Evolutionary conservation across 2,888 invertebrate species (phyloP), one percentile per base, ranked within the genome.

Genomic region (Chorisops tibialis): DNA sequence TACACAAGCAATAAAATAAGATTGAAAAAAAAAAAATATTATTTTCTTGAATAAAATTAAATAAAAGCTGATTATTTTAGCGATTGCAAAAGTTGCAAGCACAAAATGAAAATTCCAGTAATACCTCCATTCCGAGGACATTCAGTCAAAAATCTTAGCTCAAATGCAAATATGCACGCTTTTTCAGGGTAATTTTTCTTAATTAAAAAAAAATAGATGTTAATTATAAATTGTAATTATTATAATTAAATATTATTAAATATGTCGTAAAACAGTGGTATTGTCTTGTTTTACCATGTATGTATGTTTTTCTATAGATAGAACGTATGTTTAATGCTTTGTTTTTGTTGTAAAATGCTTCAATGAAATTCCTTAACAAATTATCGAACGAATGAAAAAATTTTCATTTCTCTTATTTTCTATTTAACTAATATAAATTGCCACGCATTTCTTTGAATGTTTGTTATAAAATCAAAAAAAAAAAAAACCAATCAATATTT

Each of bases 11-110:
- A 35, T 35, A 11, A 35, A 35, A 11, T 9, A 9, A 35, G 37
- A 35, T 35, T 6, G 11, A 35, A 41, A n/a, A 41, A 41, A 41
- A 41, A 41, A 45, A 45, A 45, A 45, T 3, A 16, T 18, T 16
- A 45, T 11, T 47, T 39, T 47, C 18, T 21, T 45, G 11, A 47
- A 47, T 7, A 47, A 47, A n/a, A n/a, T n/a, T n/a, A n/a, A 47
- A 48, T 52, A 41, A 61, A 24, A 43, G 35, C 30, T 38, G 56
- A 43, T 35, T 30, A 67, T 68, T 69, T 67, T 73, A 77, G 77
- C 73, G 76, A 77, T 75, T 77, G 76, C 72, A 76, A 75, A 72
- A 75, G 71, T 75, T 75, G 75, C 71, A 74, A 72, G 71, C 72
- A 71, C 73, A 75, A 73, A 71, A 71, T 73, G 70, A 73, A 74